These are phyloP conservation scores for Camelus bactrianus DNA, from an alignment of 2,113 vertebrate genomes.

Conservation along the genomic window DNA sequence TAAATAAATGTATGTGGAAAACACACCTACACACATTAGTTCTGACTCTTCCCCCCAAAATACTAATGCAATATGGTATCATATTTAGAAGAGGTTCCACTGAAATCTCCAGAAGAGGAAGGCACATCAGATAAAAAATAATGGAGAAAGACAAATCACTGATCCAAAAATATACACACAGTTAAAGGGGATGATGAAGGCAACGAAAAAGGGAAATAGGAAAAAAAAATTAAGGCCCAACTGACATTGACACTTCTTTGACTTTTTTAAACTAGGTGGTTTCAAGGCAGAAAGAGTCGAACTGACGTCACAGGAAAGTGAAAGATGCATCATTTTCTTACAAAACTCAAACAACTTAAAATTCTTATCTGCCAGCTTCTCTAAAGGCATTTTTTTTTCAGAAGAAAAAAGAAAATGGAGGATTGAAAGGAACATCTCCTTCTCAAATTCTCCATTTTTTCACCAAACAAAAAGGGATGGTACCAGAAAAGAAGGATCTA, in stretches of 20 bases:
- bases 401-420: neutral
- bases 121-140: neutral
- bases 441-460: slow-evolving; percentile 1
- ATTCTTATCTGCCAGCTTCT: neutral
- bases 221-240: neutral
- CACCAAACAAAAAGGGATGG: slow-evolving; percentile 2
- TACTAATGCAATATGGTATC: neutral
- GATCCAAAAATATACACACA: neutral
- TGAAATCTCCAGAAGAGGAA: slow-evolving; percentile 56
- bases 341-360: neutral
- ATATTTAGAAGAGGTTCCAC: neutral
- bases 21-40: neutral
- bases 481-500: neutral
- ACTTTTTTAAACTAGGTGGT: neutral
- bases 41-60: neutral
- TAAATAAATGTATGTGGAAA: neutral
- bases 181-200: neutral
- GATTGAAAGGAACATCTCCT: neutral
- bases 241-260: neutral
- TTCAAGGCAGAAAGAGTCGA: neutral
- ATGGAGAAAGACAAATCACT: neutral
- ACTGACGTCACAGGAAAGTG: neutral
- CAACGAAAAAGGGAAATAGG: neutral
- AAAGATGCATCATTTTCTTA: neutral
- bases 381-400: neutral